A percentile compares a stretch with the other conserved stretches of the same genome.
Evolutionary conservation across 1,140 invertebrate genomes (phyloP).

Genomic region (Bombus polaris): DNA sequence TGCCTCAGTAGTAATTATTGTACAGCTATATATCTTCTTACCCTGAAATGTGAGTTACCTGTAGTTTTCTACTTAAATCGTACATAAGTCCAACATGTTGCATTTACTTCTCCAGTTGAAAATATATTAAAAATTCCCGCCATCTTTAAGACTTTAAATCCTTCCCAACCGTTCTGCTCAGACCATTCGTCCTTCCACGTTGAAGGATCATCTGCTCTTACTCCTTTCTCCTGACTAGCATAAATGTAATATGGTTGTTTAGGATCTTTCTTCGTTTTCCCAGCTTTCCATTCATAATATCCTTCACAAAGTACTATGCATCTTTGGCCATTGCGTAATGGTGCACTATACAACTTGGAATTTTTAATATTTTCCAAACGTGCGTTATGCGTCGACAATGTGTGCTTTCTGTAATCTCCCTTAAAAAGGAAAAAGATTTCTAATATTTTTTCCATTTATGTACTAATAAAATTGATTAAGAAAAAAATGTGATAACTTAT

Average conservation of each 20-base stretch:
- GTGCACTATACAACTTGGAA: constrained; percentile 87
- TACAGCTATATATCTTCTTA: constrained; percentile 88
- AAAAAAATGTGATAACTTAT: not conserved
- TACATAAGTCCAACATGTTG: not conserved
- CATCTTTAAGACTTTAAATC: constrained; percentile 87
- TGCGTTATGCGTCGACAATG: constrained; percentile 91
- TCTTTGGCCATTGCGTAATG: constrained; percentile 87
- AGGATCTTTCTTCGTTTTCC: constrained; percentile 79
- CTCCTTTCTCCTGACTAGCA: constrained; percentile 83
- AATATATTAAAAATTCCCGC: constrained; percentile 91
- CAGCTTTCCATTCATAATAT: constrained; percentile 94
- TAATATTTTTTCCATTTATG: not conserved
- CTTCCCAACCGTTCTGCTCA: constrained; percentile 84
- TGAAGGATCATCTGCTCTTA: constrained; percentile 84
- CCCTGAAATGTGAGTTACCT: constrained; percentile 73
- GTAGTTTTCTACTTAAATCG: not conserved
- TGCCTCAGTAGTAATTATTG: constrained; percentile 90
- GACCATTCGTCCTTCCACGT: constrained; percentile 83
- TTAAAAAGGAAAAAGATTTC: constrained; percentile 62
- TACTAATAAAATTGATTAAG: not conserved
- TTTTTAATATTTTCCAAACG: constrained; percentile 87
- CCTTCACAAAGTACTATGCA: constrained; percentile 92
- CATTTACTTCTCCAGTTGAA: constrained; percentile 82
- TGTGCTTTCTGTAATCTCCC: constrained; percentile 87
- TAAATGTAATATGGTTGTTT: constrained; percentile 93